Base-by-base conservation (phyloP, 2,797 vertebrate genomes). In the Poecilia velifera region DNA sequence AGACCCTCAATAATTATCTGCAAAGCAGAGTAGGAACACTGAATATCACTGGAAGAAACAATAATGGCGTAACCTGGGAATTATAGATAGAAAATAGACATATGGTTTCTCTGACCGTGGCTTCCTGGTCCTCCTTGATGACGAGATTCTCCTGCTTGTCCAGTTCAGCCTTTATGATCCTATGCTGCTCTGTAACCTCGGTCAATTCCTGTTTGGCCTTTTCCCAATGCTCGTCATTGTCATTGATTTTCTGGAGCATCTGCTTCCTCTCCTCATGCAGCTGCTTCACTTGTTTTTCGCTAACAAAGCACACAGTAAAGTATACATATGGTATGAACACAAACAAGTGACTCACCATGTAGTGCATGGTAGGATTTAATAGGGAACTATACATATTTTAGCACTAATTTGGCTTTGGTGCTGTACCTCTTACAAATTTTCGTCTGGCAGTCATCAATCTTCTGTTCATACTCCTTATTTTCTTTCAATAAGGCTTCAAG, bases 71-170 rank as follows among this genome's bases (percentile, higher is more conserved):
- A 68, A 73, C 55, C 74, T 53, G 66, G 51, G 77, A 82, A 36
- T 66, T 59, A 73, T 62, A 86, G 55, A 76, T 41, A 72, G 76
- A 76, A 72, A 51, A 68, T 80, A 73, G 55, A 86, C 81, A 88
- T 81, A 79, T 92, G 90, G 72, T 84, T 77, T 47, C 47, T 82
- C 94, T 91, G 87, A 98, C 97, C 96, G 93, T 95, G 85, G 95
- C 95, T 76, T 84, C 94, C 77, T 93, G 92, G 85, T 96, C 96
- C 86, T 95, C 93, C 83, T 86, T 85, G 76, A 89, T 75, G 85
- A 76, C 85, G 83, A 93, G 82, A n/a, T 90, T 78, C 86, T 96
- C 90, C 78, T 96, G 62, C 66, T 94, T 86, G 0, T 96, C 92
- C 78, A 95, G 90, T 83, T 94, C 94, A 49, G 47, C 73, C 85